Conservation (phyloP, 2,797 vertebrate species). For the Anomalospiza imberbis region DNA sequence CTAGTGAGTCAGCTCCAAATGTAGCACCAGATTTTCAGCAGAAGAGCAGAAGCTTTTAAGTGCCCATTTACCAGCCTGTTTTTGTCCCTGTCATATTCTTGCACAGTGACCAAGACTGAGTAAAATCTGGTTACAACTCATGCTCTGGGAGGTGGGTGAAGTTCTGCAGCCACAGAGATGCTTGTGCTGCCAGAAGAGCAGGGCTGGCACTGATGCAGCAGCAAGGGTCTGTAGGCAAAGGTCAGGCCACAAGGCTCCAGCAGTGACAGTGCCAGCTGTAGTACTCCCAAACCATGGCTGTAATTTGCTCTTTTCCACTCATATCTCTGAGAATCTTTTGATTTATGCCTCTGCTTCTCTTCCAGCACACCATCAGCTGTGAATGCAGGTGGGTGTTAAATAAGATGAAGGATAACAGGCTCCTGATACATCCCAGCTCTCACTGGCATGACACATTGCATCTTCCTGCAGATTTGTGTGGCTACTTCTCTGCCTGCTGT, state of each 20-base stretch:
- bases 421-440: neutral
- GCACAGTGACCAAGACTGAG: neutral
- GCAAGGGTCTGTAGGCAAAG: neutral
- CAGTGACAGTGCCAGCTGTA: neutral
- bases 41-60: neutral
- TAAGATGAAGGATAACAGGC: neutral
- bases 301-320: neutral
- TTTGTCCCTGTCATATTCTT: accelerated
- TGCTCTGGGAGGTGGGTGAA: neutral
- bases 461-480: neutral
- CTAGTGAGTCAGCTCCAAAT: neutral
- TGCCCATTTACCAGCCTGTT: neutral
- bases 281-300: neutral
- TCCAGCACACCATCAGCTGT: neutral
- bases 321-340: neutral
- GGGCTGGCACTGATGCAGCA: neutral
- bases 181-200: neutral
- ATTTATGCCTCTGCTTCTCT: neutral
- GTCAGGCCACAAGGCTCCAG: neutral
- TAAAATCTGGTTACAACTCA: neutral
- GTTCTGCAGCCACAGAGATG: neutral
- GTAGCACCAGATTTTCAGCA: neutral
- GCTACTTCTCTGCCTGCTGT: conserved; percentile 29
- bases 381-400: neutral
- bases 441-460: neutral